A percentile compares a stretch with the other conserved stretches of the same genome.
Conservation (phyloP, 2,113 vertebrate genomes). For the Zosterops hypoxanthus region DNA sequence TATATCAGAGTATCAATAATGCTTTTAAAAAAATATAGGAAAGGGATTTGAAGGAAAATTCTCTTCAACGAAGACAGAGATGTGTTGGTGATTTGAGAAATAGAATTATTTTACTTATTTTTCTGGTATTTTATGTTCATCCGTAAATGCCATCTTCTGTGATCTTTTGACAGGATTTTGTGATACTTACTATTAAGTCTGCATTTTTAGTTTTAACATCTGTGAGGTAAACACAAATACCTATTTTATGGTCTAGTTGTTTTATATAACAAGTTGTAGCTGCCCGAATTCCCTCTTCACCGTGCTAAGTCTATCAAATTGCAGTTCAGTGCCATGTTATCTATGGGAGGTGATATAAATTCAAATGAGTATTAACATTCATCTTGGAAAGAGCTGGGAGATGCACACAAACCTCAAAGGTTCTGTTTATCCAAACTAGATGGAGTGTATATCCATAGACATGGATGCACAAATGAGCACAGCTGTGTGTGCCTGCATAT, state of each 20-base stretch:
- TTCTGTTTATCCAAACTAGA: background rate
- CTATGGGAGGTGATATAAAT: background rate
- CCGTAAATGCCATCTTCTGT: background rate
- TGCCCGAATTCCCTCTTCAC: background rate
- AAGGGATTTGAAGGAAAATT: background rate
- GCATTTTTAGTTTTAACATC: constrained; percentile 8
- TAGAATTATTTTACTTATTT: background rate
- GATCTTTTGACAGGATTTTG: background rate
- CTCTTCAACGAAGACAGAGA: background rate
- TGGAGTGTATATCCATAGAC: background rate
- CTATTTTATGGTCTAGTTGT: constrained; percentile 8
- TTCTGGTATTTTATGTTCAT: background rate
- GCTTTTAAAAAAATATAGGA: background rate
- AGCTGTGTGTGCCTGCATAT: background rate
- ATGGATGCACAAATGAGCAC: background rate
- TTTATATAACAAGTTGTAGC: background rate
- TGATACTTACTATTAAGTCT: background rate
- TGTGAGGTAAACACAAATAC: background rate
- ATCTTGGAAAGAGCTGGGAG: background rate
- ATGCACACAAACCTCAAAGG: background rate
- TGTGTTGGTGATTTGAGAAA: background rate
- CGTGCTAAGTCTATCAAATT: background rate
- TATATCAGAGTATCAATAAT: background rate
- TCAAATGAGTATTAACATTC: background rate
- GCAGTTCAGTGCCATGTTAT: background rate